Base-by-base conservation (phyloP, 2,113 vertebrate genomes). In the Geococcyx californianus region DNA sequence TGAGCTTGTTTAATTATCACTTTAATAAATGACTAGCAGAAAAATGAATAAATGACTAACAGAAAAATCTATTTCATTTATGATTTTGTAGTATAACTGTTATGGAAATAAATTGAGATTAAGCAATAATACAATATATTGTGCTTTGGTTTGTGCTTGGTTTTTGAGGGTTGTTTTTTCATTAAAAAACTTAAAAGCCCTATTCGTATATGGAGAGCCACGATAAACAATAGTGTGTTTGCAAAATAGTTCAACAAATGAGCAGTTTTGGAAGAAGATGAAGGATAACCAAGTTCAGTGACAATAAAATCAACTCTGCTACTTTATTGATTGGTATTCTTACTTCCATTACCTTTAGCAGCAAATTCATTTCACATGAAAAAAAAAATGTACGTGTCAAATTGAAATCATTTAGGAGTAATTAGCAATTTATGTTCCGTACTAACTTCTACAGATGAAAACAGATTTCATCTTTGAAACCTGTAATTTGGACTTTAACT, bases 331-430 rank as follows among this genome's bases (percentile, higher is more conserved):
- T 21, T 75, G 13, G 0, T 17, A 58, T 82, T 59, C 25, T 88
- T 56, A 49, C 7, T 33, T 84, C 7, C 5, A 47, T 47, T 81
- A 23, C 29, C 23, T 88, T 73, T 60, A 67, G 7, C 3, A 58
- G 14, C 5, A 83, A 28, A 7, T 70, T 85, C 14, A 66, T 26
- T 62, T 72, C 5, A 42, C 10, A 6, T 58, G 14, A 10, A 14
- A 77, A 13, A 9, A 16, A 77, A 51, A 20, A 52, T 0, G 0
- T 68, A 4, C 3, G n/a, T 36, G 13, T 12, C 5, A 49, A 21
- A 54, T 49, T 62, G 40, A 36, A 49, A 75, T 70, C 70, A 47
- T 54, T 74, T 49, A 58, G 7, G 28, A 70, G 5, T 40, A 52
- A 52, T 52, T 34, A 84, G n/a, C 33, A 42, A 49, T 24, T 2